A percentile compares a stretch with the other conserved stretches of the same genome.
Conservation (phyloP, 1,140 invertebrate genomes). For the Drosophila rufa region DNA sequence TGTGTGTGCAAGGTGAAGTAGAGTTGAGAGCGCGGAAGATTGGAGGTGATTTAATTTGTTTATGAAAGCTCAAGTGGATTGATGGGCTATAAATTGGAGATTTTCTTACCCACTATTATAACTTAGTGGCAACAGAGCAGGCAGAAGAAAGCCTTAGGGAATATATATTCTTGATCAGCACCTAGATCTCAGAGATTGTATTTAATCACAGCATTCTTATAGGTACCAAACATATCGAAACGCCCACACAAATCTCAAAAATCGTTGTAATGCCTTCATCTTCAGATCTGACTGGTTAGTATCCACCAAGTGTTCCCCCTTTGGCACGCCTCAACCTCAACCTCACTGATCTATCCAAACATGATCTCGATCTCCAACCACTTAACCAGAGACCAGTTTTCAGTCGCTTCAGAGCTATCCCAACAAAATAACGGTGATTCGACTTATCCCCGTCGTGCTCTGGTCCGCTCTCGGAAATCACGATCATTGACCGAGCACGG, state of each 20-base stretch:
- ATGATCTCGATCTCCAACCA: slow-evolving; percentile 7
- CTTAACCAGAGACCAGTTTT: slow-evolving; percentile 53
- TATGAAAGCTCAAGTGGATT: slow-evolving; percentile 14
- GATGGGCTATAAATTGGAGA: neutral
- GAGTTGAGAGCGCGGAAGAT: neutral
- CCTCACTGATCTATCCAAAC: slow-evolving; percentile 69
- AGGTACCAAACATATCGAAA: no score
- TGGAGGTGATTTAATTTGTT: slow-evolving; percentile 1
- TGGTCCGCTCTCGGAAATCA: slow-evolving; percentile 11
- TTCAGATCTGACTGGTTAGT: neutral
- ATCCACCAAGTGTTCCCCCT: neutral
- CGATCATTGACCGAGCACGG: slow-evolving; percentile 64
- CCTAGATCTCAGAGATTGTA: no score
- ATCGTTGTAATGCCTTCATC: neutral
- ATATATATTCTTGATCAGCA: neutral
- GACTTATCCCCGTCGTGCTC: slow-evolving; percentile 13
- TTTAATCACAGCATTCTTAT: no score
- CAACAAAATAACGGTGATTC: slow-evolving; percentile 74
- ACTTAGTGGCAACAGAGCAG: neutral
- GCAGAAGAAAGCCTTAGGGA: neutral
- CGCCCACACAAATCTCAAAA: neutral
- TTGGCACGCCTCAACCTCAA: neutral
- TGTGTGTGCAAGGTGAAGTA: neutral
- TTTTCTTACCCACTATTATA: neutral
- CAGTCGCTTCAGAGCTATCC: slow-evolving; percentile 73